A percentile compares a stretch with the other conserved stretches of the same genome.
These are phyloP conservation scores for Syndactyla subalaris DNA, from an alignment of 2,797 vertebrate species.

Conservation along the genomic window DNA sequence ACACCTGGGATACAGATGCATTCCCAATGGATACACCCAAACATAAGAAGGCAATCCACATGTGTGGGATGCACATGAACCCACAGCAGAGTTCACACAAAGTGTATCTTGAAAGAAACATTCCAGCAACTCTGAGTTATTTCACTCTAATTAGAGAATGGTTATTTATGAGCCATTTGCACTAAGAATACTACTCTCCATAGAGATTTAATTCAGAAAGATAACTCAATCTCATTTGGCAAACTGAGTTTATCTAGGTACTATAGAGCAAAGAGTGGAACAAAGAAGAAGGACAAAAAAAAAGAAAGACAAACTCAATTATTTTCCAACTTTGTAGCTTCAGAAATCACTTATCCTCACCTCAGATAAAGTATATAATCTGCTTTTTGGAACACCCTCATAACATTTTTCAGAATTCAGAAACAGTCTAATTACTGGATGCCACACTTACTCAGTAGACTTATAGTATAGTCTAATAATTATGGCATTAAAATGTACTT, in stretches of 20 bases:
- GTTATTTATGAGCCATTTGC: slow-evolving; percentile 4
- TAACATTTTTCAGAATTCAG: background rate
- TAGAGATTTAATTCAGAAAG: background rate
- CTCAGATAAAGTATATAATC: background rate
- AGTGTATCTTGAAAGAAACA: slow-evolving; percentile 28
- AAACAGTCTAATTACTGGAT: background rate
- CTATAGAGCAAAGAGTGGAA: background rate
- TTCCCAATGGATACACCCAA: background rate
- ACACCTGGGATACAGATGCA: slow-evolving; percentile 34
- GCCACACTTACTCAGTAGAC: background rate
- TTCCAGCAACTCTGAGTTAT: slow-evolving; percentile 22
- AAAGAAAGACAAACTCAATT: background rate
- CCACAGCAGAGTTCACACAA: slow-evolving; percentile 11
- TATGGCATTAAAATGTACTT: background rate
- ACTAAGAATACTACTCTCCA: background rate
- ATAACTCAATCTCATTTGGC: background rate
- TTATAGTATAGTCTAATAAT: background rate
- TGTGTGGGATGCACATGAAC: background rate
- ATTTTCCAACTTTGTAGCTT: background rate
- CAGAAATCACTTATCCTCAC: background rate
- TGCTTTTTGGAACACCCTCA: background rate
- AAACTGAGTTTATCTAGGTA: background rate
- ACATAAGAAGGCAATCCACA: background rate
- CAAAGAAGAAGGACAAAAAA: background rate
- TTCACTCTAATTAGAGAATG: background rate